Percentiles rank a stretch among this genome's conserved stretches.
Evolutionary conservation across 1,140 invertebrate genomes (phyloP).

Genomic region (Drosophila pruinosa): DNA sequence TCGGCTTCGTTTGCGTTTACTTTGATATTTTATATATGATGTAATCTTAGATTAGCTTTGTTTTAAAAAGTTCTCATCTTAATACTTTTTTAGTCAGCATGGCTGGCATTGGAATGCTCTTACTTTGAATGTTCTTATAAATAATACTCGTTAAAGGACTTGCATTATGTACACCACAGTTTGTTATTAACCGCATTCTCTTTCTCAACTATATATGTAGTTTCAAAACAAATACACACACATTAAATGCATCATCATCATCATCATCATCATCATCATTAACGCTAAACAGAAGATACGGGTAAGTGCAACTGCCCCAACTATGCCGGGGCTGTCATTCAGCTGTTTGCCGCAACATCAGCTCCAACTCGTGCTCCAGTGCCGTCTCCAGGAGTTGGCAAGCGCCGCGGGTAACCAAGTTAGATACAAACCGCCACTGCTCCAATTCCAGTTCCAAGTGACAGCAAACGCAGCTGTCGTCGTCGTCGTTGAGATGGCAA

Average conservation of each 20-base stretch:
- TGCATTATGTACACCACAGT: conserved; percentile 66
- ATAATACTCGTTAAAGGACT: conserved; percentile 76
- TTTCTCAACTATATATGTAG: conserved; percentile 9
- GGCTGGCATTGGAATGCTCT: conserved; percentile 26
- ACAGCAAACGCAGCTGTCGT: conserved; percentile 57
- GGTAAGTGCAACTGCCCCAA: conserved; percentile 53
- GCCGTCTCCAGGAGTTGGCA: conserved; percentile 16
- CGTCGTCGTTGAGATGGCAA: conserved; percentile 53
- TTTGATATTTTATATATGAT: conserved; percentile 8
- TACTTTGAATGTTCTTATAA: conserved; percentile 50
- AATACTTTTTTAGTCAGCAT: conserved; percentile 58
- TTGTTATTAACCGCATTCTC: conserved; percentile 44
- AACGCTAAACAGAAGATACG: conserved; percentile 49
- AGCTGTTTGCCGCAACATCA: conserved; percentile 53
- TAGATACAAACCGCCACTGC: conserved; percentile 25
- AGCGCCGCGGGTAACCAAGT: conserved; percentile 28
- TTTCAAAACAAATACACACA: conserved; percentile 41
- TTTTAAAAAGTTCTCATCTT: conserved; percentile 60
- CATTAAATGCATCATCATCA: conserved; percentile 68
- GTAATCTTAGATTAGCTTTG: conserved; percentile 23
- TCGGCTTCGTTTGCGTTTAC: not conserved
- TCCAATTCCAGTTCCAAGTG: conserved; percentile 66
- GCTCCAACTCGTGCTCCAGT: conserved; percentile 39
- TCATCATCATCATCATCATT: conserved; percentile 24
- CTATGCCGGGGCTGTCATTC: conserved; percentile 64